phyloP scores from a whole-genome alignment of 2,113 vertebrate genomes.

The Mandrillus leucophaeus region DNA sequence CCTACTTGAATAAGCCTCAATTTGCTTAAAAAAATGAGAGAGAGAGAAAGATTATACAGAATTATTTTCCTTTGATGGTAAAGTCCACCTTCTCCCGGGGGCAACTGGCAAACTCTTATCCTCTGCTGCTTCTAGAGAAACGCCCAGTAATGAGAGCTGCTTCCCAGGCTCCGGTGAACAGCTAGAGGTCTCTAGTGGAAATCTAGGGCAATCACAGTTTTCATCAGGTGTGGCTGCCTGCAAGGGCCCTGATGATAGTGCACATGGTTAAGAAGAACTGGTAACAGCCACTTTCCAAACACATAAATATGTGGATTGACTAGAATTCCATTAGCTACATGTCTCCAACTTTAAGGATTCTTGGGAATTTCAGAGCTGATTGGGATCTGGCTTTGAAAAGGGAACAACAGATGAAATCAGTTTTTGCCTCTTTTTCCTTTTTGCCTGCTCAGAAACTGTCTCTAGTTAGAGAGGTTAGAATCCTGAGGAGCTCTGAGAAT shows the following conservation, averaged over 20 bases:
- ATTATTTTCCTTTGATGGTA: conserved; percentile 77
- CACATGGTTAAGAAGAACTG: fast-evolving
- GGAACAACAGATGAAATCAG: not conserved
- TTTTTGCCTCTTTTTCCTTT: not conserved
- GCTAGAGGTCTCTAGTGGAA: conserved; percentile 83
- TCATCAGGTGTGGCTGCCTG: not conserved
- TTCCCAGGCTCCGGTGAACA: conserved; percentile 52
- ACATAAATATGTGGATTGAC: not conserved
- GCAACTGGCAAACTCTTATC: conserved; percentile 72
- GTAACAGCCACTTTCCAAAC: not conserved
- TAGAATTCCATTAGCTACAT: not conserved
- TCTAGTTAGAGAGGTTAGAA: not conserved
- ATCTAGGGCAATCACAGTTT: conserved; percentile 76
- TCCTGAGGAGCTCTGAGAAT: not conserved
- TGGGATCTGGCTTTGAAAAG: not conserved
- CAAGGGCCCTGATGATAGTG: not conserved
- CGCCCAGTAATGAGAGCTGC: conserved; percentile 56
- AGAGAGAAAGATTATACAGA: conserved; percentile 59
- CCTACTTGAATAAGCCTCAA: conserved; percentile 78
- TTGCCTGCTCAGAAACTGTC: not conserved
- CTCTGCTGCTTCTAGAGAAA: conserved; percentile 64
- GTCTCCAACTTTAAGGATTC: not conserved
- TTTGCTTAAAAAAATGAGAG: conserved; percentile 57
- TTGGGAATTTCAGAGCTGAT: not conserved
- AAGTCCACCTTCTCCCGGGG: conserved; percentile 75